phyloP scores from a whole-genome alignment of 2,888 invertebrate species.

The Microctonus brassicae region DNA sequence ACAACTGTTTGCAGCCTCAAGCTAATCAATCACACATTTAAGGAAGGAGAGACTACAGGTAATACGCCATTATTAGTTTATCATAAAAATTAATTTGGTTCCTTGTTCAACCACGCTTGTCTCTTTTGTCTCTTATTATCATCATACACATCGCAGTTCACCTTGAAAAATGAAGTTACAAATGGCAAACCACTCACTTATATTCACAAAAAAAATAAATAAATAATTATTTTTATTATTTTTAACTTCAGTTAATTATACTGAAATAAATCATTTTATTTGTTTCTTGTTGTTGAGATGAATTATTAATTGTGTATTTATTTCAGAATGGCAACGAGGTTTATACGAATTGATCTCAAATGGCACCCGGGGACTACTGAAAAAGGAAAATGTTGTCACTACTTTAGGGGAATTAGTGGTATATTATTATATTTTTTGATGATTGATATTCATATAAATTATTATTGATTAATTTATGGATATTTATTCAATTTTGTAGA shows the following conservation, averaged over 20 bases:
- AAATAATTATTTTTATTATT: too few relatives aligned
- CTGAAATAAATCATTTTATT: neutral
- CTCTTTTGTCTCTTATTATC: neutral
- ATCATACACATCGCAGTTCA: neutral
- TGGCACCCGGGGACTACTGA: conserved; percentile 82
- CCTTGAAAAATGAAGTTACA: neutral
- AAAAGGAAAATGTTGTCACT: conserved; percentile 82
- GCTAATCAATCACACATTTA: conserved; percentile 67
- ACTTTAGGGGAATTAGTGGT: conserved; percentile 84
- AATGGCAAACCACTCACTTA: too few relatives aligned
- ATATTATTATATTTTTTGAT: conserved; percentile 66
- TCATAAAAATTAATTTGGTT: neutral
- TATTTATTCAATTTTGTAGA: conserved; percentile 72
- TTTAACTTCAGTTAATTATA: neutral
- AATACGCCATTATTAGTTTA: conserved; percentile 36
- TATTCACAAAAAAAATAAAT: too few relatives aligned
- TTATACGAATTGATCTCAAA: conserved; percentile 86
- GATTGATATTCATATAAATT: neutral
- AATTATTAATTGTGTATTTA: conserved; percentile 70
- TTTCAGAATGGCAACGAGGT: conserved; percentile 78
- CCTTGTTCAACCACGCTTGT: conserved; percentile 1
- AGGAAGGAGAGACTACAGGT: conserved; percentile 68
- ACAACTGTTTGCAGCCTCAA: conserved; percentile 69
- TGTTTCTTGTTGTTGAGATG: conserved; percentile 48
- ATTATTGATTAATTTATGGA: conserved; percentile 31